These are phyloP conservation scores for Pseudomyrmex concolor DNA, from an alignment of 1,140 invertebrate genomes.

Conservation along the genomic window DNA sequence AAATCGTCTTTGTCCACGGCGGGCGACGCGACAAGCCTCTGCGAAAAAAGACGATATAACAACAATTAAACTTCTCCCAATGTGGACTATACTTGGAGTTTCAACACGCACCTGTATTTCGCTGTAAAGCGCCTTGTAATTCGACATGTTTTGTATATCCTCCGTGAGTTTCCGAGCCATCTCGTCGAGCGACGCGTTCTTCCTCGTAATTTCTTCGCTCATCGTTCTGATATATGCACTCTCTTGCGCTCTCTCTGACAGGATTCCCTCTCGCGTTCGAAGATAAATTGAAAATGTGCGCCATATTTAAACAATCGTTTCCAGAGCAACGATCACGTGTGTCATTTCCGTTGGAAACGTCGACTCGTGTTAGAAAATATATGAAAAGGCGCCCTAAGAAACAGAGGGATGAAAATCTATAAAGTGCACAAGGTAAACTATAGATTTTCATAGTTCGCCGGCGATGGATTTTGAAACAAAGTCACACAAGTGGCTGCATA, in stretches of 20 bases:
- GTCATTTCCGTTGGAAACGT: no score
- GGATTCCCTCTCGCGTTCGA: no score
- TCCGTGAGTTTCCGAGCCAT: slow-evolving; percentile 87
- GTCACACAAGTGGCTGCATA: no score
- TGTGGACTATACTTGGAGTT: slow-evolving; percentile 32
- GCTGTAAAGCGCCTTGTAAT: slow-evolving; percentile 87
- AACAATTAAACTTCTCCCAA: neutral
- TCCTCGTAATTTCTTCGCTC: slow-evolving; percentile 85
- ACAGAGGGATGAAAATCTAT: neutral
- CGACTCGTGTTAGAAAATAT: no score
- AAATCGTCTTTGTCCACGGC: slow-evolving; percentile 91
- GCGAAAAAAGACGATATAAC: slow-evolving; percentile 60
- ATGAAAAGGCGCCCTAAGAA: neutral
- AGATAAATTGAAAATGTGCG: slow-evolving; percentile 57
- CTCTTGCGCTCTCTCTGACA: neutral
- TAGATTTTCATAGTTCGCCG: no score
- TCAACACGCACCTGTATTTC: slow-evolving; percentile 86
- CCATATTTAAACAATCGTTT: slow-evolving; percentile 82
- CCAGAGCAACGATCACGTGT: neutral
- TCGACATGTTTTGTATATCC: slow-evolving; percentile 87
- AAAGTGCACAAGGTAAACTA: no score
- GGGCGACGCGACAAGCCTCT: slow-evolving; percentile 91
- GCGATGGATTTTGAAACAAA: no score
- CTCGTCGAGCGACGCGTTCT: slow-evolving; percentile 86
- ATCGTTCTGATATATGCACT: neutral